Base-by-base conservation (phyloP, 2,113 vertebrate species). In the Albula glossodonta region DNA sequence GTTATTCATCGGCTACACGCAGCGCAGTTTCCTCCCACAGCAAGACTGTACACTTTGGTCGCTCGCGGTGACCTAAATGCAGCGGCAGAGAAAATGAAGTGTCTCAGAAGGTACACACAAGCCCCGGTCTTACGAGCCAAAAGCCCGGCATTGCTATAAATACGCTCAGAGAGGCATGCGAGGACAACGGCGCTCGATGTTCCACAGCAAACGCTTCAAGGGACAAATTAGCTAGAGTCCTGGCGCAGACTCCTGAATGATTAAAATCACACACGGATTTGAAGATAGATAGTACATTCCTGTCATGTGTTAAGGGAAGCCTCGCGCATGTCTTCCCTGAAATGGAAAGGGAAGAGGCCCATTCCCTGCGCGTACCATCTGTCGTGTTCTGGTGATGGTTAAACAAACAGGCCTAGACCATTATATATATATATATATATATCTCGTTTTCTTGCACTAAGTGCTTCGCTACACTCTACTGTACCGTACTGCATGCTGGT, bases 141-240 rank as follows among this genome's bases (percentile, higher is more conserved):
- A 79, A 79, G 15, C n/a, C 70, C 9, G 70, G n/a, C 22, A 74
- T 3, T 3, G 70, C 70, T 74, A 74, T 31, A 74, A 74, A 74
- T 74, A 74, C 22, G 31, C 70, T 2, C 63, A 70, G 70, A 74
- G 70, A 31, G 70, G 70, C 70, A 74, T 31, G 9, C 8, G n/a
- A 74, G 70, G 70, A 74, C 70, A 74, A 74, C 70, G 31, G 70
- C 70, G 5, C 22, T 66, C 60, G 22, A 78, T 48, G n/a, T 12
- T 78, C 3, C 41, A 49, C 31, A 0, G 31, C 15, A 79, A 79
- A 79, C 17, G 3, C 48, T 79, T 50, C 48, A 49, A 79, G 12
- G 70, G 70, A 31, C n/a, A 74, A 74, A 74, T 74, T 31, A 74
- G 70, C 70, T 31, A n/a, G 70, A 74, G 70, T 74, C 70, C 70